Evolutionary conservation across 1,140 invertebrate species (phyloP).

Genomic region (Orussus abietinus): DNA sequence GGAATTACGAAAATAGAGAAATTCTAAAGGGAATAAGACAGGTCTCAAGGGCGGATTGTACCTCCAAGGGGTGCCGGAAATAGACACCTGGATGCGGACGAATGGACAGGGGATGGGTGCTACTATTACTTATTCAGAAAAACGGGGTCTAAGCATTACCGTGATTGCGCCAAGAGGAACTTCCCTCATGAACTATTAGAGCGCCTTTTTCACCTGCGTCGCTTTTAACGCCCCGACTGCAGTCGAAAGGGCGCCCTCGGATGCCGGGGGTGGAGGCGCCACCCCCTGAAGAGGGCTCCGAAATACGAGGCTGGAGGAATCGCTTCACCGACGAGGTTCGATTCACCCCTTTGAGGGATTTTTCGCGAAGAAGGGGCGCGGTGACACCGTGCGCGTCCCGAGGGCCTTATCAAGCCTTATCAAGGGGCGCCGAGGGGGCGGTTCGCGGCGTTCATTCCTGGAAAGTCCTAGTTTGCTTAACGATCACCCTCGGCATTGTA

Average conservation of each 20-base stretch:
- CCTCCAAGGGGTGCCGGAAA: background rate
- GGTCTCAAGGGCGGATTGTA: background rate
- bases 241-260: too few relatives aligned
- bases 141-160: background rate
- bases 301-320: too few relatives aligned
- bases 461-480: background rate
- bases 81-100: background rate
- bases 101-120: background rate
- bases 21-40: background rate
- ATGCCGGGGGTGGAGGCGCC: too few relatives aligned
- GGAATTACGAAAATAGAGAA: background rate
- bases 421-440: background rate
- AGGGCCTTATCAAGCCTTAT: background rate
- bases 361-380: too few relatives aligned
- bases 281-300: too few relatives aligned
- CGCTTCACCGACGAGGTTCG: too few relatives aligned
- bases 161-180: background rate
- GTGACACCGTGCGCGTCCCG: background rate
- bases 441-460: background rate
- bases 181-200: background rate
- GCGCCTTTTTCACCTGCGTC: constrained; percentile 1
- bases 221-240: background rate
- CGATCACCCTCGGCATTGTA: too few relatives aligned
- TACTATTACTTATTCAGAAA: background rate
- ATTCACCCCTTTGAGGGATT: too few relatives aligned